phyloP scores from a whole-genome alignment of 2,113 vertebrate genomes.

The Holacanthus passer region DNA sequence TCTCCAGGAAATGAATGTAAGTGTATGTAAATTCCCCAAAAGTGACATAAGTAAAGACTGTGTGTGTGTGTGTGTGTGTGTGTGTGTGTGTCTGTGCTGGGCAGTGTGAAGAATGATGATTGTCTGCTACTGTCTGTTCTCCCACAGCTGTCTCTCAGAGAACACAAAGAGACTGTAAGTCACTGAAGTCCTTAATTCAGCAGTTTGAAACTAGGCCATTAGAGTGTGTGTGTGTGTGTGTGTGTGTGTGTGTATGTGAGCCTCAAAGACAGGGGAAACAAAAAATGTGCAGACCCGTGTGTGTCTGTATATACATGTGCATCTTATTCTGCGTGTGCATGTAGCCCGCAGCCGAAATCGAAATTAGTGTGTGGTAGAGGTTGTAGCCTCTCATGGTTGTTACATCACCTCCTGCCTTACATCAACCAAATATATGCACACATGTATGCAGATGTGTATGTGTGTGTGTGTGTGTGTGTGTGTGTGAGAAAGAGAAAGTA shows the following conservation, averaged over 20 bases:
- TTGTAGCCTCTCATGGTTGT: constrained; percentile 19
- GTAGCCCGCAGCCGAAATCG: constrained; percentile 10
- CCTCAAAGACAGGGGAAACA: constrained; percentile 4
- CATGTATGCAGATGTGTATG: background rate
- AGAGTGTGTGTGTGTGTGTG: constrained; percentile 19
- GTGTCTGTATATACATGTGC: constrained; percentile 9
- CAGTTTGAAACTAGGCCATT: constrained; percentile 70
- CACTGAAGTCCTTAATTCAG: constrained; percentile 71
- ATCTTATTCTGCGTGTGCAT: constrained; percentile 18
- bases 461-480: background rate
- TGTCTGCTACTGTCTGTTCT: constrained; percentile 37
- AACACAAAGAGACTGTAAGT: constrained; percentile 64
- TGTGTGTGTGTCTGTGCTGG: constrained; percentile 2
- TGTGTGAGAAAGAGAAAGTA: background rate
- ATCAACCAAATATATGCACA: background rate
- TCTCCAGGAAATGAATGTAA: too few species aligned
- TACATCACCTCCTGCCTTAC: constrained; percentile 36
- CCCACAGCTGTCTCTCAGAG: constrained; percentile 53
- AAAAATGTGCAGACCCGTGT: background rate
- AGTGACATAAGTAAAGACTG: too few species aligned
- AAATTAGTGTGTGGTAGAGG: constrained; percentile 1
- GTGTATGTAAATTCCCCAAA: too few species aligned
- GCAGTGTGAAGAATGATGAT: constrained; percentile 36
- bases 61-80: background rate
- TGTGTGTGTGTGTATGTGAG: background rate